Evolutionary conservation across 2,113 vertebrate species (phyloP).

Genomic region (Brachionichthys hirsutus): DNA sequence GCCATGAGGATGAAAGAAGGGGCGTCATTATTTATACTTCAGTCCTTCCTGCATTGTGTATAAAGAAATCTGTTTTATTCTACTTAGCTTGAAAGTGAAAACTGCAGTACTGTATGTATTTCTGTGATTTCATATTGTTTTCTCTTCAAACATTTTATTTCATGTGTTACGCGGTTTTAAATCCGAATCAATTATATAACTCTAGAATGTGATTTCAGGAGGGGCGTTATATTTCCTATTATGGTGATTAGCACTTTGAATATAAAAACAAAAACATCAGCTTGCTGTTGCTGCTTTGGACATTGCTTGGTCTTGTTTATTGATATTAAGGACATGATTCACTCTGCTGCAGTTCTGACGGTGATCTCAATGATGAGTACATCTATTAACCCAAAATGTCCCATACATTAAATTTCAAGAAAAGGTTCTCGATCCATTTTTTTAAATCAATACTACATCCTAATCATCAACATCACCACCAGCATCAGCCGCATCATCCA

Average conservation of each 20-base stretch:
- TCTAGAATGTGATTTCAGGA: conserved; percentile 18
- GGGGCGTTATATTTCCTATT: not conserved
- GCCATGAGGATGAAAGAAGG: conserved; percentile 16
- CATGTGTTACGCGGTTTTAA: not conserved
- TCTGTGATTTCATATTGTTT: not conserved
- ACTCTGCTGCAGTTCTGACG: conserved; percentile 27
- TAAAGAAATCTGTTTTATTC: not conserved
- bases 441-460: conserved; percentile 44
- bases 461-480: conserved; percentile 45
- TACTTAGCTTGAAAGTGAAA: not conserved
- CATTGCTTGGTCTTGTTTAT: conserved; percentile 5
- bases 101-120: not conserved
- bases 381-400: conserved; percentile 57
- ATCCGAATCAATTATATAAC: conserved; percentile 14
- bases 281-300: not conserved
- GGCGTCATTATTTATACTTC: not conserved
- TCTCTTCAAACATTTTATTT: not conserved
- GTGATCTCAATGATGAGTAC: conserved; percentile 34
- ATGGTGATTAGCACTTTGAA: conserved; percentile 25
- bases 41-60: not conserved
- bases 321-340: conserved; percentile 28
- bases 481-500: conserved; percentile 47
- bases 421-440: conserved; percentile 45
- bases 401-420: conserved; percentile 50
- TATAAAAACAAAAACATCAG: conserved; percentile 24